phyloP scores from a whole-genome alignment of 2,888 invertebrate genomes.

The Harpalus rufipes region DNA sequence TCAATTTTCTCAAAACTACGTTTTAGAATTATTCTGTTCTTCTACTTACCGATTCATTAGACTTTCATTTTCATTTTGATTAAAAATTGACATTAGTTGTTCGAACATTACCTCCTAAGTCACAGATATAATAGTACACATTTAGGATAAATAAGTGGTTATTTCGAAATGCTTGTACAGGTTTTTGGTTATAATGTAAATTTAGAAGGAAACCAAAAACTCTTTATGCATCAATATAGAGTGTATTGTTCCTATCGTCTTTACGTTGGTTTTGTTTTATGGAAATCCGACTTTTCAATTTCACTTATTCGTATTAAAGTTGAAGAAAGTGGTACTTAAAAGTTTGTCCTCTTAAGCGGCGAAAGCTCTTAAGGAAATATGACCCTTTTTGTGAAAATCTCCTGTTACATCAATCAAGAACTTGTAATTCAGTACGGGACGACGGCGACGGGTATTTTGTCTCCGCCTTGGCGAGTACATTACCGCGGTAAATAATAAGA shows the following conservation, averaged over 20 bases:
- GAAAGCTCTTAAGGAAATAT: slow-evolving; percentile 67
- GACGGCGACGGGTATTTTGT: slow-evolving; percentile 47
- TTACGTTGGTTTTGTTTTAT: slow-evolving; percentile 49
- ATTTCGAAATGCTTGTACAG: too few relatives aligned
- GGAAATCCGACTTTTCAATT: slow-evolving; percentile 67
- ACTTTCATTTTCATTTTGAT: too few relatives aligned
- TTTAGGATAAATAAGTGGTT: too few relatives aligned
- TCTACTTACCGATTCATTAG: too few relatives aligned
- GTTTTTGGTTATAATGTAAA: too few relatives aligned
- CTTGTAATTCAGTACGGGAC: slow-evolving; percentile 63
- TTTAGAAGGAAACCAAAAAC: not conserved
- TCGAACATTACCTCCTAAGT: too few relatives aligned
- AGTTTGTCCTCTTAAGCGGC: slow-evolving; percentile 65
- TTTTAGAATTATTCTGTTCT: too few relatives aligned
- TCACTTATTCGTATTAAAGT: slow-evolving; percentile 67
- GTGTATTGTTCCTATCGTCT: not conserved
- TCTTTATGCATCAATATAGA: not conserved
- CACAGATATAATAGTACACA: too few relatives aligned
- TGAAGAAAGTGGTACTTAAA: slow-evolving; percentile 67
- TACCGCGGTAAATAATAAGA: slow-evolving; percentile 49
- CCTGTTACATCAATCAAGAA: slow-evolving; percentile 66
- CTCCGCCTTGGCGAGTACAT: slow-evolving; percentile 36
- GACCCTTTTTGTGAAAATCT: slow-evolving; percentile 66
- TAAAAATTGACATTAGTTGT: too few relatives aligned
- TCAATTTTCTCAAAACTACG: too few relatives aligned